Evolutionary conservation across 92 coral and sea anemone species (phyloP).

Genomic region (Plumapathes pennacea): DNA sequence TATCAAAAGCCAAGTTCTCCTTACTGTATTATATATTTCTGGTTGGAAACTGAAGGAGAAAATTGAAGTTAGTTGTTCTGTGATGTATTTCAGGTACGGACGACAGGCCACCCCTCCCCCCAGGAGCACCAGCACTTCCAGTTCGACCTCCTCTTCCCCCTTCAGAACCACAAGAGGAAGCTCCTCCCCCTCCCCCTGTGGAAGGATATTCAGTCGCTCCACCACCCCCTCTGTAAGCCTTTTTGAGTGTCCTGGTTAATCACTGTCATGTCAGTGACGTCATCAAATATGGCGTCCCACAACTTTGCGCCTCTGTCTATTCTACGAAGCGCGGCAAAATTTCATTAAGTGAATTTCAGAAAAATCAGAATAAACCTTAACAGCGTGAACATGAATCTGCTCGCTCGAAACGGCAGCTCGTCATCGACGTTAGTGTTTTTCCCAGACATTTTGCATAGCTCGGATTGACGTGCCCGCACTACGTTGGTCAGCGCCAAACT

Average conservation of each 20-base stretch:
- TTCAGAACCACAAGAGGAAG: slow-evolving; percentile 71
- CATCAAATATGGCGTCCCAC: no score
- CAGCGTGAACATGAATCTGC: no score
- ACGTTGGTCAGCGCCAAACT: no score
- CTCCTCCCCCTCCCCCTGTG: slow-evolving; percentile 88
- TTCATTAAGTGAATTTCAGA: no score
- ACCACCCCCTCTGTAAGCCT: slow-evolving; percentile 3
- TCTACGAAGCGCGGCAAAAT: no score
- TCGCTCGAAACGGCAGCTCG: no score
- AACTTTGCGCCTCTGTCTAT: no score
- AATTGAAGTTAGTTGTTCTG: not conserved
- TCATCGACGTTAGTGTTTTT: no score
- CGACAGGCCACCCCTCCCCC: slow-evolving; percentile 88
- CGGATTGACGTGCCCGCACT: no score
- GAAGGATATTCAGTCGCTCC: slow-evolving; percentile 32
- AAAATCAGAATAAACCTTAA: no score
- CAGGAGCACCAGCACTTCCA: slow-evolving; percentile 78
- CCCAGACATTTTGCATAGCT: no score
- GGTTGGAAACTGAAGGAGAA: not conserved
- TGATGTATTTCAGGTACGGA: slow-evolving; percentile 59
- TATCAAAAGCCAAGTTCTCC: no score
- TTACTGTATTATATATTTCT: not conserved
- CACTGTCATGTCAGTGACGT: not conserved
- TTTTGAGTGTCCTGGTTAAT: not conserved
- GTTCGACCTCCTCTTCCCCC: slow-evolving; percentile 94